These are phyloP conservation scores for Diaprepes abbreviatus DNA, from an alignment of 2,888 invertebrate species.

Conservation along the genomic window DNA sequence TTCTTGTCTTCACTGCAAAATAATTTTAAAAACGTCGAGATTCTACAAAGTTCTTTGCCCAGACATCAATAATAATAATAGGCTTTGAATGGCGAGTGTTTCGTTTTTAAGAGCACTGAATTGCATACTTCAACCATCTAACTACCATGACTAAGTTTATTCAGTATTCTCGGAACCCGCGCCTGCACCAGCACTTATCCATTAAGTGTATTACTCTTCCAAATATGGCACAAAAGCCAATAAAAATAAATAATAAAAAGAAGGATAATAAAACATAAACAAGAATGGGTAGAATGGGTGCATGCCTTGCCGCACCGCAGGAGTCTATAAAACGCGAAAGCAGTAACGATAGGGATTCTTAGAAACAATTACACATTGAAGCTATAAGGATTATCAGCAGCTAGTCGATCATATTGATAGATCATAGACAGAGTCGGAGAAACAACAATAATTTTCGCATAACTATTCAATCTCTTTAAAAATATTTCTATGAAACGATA, in stretches of 20 bases:
- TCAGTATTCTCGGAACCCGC: constrained; percentile 16
- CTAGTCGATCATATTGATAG: constrained; percentile 18
- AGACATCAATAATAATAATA: constrained; percentile 4
- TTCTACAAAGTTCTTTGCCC: neutral
- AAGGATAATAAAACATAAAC: constrained; percentile 25
- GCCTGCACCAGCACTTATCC: constrained; percentile 13
- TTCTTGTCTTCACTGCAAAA: too few relatives aligned
- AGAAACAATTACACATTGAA: constrained; percentile 32
- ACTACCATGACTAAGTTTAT: constrained; percentile 24
- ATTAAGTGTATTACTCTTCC: constrained; percentile 31
- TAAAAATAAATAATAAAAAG: constrained; percentile 27
- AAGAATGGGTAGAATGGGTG: constrained; percentile 8
- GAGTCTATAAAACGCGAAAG: constrained; percentile 24
- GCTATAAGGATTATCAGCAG: constrained; percentile 20
- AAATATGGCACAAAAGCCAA: constrained; percentile 36
- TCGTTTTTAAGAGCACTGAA: neutral
- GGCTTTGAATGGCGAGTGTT: constrained; percentile 61
- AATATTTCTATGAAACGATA: too few relatives aligned
- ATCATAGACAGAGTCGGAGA: constrained; percentile 10
- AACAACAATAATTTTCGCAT: neutral
- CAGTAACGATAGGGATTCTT: constrained; percentile 27
- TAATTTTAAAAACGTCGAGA: neutral
- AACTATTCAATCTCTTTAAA: too few relatives aligned
- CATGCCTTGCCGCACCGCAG: constrained; percentile 14
- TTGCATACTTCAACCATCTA: constrained; percentile 19